Percentiles rank a stretch among this genome's conserved stretches.
These are phyloP conservation scores for Xenops minutus DNA, from an alignment of 2,797 vertebrate genomes.

Conservation along the genomic window DNA sequence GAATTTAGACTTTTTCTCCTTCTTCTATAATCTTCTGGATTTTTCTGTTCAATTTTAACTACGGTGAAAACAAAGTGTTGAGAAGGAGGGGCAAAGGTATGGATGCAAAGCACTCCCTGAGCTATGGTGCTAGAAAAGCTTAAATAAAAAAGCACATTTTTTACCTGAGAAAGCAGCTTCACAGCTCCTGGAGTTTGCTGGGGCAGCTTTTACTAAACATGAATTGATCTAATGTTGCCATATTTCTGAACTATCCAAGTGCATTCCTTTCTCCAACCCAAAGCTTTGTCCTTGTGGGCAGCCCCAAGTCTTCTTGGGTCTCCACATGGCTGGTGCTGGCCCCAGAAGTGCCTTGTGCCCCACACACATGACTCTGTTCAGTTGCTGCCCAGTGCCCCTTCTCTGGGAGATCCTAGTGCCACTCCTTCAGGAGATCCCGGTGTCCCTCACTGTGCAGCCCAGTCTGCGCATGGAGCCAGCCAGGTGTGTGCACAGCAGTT, in stretches of 20 bases:
- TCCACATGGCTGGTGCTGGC: neutral
- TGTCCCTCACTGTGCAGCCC: neutral
- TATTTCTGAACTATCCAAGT: neutral
- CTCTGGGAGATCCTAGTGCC: neutral
- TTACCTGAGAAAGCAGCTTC: neutral
- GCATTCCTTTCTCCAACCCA: neutral
- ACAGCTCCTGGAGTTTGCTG: neutral
- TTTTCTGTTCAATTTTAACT: neutral
- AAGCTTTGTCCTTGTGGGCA: neutral
- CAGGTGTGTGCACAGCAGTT: neutral
- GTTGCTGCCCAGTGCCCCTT: neutral
- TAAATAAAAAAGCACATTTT: neutral
- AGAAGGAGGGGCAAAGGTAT: neutral
- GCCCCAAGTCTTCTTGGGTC: neutral
- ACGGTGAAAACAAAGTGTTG: neutral
- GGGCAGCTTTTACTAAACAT: neutral
- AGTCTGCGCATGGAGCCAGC: neutral
- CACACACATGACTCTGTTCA: rapidly evolving
- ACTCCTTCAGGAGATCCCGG: neutral
- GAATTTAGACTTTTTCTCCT: neutral
- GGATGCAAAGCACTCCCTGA: neutral
- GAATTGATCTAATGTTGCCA: neutral
- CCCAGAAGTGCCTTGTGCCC: neutral
- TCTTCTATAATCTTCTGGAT: neutral
- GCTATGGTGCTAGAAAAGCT: neutral